These are phyloP conservation scores for Platalea minor DNA, from an alignment of 2,797 vertebrate genomes.

Conservation along the genomic window DNA sequence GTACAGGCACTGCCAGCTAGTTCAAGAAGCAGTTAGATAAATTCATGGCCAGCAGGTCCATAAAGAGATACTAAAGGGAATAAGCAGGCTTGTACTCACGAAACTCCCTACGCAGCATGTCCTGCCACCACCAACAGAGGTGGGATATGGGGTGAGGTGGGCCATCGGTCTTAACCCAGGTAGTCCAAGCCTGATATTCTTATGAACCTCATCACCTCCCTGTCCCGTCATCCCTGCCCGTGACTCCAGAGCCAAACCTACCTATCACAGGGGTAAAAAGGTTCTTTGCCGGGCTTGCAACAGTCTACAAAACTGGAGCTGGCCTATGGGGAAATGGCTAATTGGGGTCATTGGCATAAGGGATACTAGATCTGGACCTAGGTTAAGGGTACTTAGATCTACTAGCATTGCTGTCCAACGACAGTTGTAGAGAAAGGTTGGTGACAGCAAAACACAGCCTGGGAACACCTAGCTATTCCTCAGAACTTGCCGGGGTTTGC, in stretches of 20 bases:
- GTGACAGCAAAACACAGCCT: neutral
- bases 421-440: neutral
- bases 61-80: neutral
- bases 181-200: accelerated
- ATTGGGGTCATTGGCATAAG: neutral
- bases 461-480: neutral
- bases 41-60: neutral
- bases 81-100: neutral
- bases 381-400: neutral
- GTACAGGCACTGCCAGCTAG: neutral
- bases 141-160: no score
- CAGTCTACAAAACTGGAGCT: neutral
- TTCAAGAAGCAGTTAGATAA: neutral
- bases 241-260: neutral
- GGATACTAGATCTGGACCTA: neutral
- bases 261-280: neutral
- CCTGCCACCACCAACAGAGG: neutral
- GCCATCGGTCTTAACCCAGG: accelerated
- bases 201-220: neutral
- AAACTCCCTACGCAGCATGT: accelerated
- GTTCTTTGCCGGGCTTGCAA: neutral
- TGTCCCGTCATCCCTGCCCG: accelerated
- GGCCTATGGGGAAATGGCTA: neutral
- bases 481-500: neutral
- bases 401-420: neutral